Evolutionary conservation across 2,888 invertebrate genomes (phyloP), one percentile per base, ranked within the genome.

Genomic region (Drosophila putrida): DNA sequence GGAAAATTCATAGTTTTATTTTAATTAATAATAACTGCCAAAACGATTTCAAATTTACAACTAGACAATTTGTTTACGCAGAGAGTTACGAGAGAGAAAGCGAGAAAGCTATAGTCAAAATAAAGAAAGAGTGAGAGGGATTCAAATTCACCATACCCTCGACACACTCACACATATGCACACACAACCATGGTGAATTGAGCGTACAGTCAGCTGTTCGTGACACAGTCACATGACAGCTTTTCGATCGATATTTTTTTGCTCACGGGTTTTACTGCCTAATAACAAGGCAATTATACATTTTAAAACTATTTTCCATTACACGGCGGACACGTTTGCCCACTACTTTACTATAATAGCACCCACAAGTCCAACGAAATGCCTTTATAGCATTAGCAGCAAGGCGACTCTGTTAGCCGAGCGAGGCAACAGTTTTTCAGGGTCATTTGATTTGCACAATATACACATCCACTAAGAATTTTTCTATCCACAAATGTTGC

Each of bases 221-320:
- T 91, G 91, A 91, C 91, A 92, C 91, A 92, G 91, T 92, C 92
- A 92, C 92, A 92, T 92, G 92, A 92, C 91, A 90, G 90, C 77
- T 85, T 75, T 90, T 87, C 82, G 86, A 90, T 91, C 91, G 89
- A 91, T 91, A 91, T 89, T 91, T 68, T 64, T 84, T 89, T 75
- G 85, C 91, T 90, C 92, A 92, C 91, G 92, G 81, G 90, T 82
- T 90, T 90, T 73, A 63, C 64, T 68, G 51, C 54, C 71, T 51
- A 68, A 75, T 90, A 81, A 71, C 63, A 76, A 80, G 58, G 57
- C 64, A 65, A 62, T 15, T 60, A 31, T 4, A n/a, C 2, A 41
- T 73, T 73, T 63, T 49, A 63, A n/a, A 73, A 63, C 86, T 70
- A 88, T 88, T 88, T 86, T 66, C 6, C 11, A 20, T 9, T 33